A percentile compares a stretch with the other conserved stretches of the same genome.
Conservation (phyloP, 2,797 vertebrate genomes). For the Vespertilio murinus region DNA sequence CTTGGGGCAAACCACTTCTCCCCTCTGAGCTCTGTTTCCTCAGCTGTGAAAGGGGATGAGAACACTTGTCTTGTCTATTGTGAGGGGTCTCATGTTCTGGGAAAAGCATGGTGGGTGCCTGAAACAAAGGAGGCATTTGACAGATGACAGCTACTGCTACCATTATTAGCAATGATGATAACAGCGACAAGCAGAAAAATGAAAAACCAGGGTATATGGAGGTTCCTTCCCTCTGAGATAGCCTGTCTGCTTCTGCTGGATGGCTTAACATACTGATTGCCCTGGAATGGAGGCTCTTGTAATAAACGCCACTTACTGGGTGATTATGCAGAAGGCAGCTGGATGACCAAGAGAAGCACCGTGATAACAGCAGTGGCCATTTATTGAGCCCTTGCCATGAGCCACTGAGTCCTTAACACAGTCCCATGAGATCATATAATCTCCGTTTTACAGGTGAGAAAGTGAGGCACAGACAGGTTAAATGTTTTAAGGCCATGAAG, state of each 20-base stretch:
- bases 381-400: neutral
- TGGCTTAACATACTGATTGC: constrained; percentile 52
- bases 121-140: neutral
- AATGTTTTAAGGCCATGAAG: neutral
- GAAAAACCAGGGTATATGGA: neutral
- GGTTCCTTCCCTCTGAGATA: neutral
- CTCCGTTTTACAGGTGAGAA: neutral
- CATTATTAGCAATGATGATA: neutral
- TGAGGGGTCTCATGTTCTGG: neutral
- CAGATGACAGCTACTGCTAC: neutral
- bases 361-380: neutral
- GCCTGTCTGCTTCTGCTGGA: neutral
- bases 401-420: too few relatives aligned
- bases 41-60: neutral
- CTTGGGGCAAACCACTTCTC: neutral
- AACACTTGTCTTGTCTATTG: fast-evolving
- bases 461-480: neutral
- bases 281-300: constrained; percentile 22
- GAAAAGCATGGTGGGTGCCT: neutral
- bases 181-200: neutral
- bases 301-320: constrained; percentile 48
- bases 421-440: neutral
- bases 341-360: neutral
- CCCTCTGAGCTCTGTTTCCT: neutral
- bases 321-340: neutral